phyloP scores from a whole-genome alignment of 2,888 invertebrate genomes.

The Lissocephala sabroskyi region DNA sequence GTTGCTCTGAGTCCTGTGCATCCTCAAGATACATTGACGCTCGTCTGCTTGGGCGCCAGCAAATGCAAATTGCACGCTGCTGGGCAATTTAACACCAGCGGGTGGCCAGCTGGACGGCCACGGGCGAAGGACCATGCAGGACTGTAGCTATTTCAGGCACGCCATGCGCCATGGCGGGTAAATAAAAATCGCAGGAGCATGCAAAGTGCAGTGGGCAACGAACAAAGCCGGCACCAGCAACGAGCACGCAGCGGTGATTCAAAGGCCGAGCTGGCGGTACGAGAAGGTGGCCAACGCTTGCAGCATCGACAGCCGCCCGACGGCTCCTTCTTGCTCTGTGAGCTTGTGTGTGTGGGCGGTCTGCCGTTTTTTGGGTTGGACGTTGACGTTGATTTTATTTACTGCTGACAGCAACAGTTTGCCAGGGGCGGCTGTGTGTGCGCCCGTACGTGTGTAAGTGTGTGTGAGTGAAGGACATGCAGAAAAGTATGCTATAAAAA shows the following conservation, averaged over 20 bases:
- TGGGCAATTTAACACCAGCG: constrained; percentile 59
- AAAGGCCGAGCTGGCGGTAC: too few relatives aligned
- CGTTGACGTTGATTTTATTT: constrained; percentile 52
- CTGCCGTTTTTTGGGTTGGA: constrained; percentile 22
- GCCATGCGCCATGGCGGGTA: constrained; percentile 28
- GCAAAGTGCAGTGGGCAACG: too few relatives aligned
- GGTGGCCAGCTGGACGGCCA: not conserved
- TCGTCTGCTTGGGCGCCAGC: constrained; percentile 1
- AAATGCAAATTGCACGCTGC: constrained; percentile 54
- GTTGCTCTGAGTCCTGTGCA: constrained; percentile 12
- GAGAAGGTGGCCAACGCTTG: too few relatives aligned
- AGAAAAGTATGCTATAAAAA: constrained; percentile 36
- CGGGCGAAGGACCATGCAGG: not conserved
- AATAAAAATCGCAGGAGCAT: constrained; percentile 41
- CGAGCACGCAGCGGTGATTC: constrained; percentile 5
- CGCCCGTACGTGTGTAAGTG: not conserved
- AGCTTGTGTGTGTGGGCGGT: too few relatives aligned
- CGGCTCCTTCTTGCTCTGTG: too few relatives aligned
- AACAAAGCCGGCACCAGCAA: not conserved
- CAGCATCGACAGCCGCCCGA: too few relatives aligned
- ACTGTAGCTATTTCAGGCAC: not conserved
- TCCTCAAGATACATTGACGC: constrained; percentile 44
- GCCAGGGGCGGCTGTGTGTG: constrained; percentile 15
- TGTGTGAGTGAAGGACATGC: constrained; percentile 42
- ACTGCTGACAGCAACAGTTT: constrained; percentile 56